A percentile compares a stretch with the other conserved stretches of the same genome.
These are phyloP conservation scores for Puntigrus tetrazona DNA, from an alignment of 2,113 vertebrate species.

Conservation along the genomic window DNA sequence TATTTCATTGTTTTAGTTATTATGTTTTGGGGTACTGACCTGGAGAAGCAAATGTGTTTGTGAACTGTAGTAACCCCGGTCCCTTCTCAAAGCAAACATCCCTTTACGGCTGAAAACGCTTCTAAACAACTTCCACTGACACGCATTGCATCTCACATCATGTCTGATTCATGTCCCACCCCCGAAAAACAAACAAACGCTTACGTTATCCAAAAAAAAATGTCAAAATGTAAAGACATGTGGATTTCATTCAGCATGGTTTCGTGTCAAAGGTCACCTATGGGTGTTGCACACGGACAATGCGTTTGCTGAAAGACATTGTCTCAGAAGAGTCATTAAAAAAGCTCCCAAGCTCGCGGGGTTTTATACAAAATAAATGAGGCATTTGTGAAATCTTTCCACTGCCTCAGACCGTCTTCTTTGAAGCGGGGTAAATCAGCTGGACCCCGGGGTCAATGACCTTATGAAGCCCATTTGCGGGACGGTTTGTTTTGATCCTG, in stretches of 20 bases:
- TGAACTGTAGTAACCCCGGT: slow-evolving; percentile 47
- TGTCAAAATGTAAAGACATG: not conserved
- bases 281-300: not conserved
- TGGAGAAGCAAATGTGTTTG: slow-evolving; percentile 41
- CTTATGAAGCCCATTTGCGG: slow-evolving; percentile 19
- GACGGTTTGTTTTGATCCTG: slow-evolving; percentile 45
- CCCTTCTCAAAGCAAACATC: slow-evolving; percentile 45
- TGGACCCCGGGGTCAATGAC: slow-evolving; percentile 28
- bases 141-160: not conserved
- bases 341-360: not conserved
- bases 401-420: slow-evolving; percentile 18
- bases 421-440: not conserved
- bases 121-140: slow-evolving; percentile 8
- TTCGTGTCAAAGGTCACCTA: slow-evolving; percentile 23
- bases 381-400: slow-evolving; percentile 30
- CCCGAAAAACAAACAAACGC: no score
- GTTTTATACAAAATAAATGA: not conserved
- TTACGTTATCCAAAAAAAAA: no score
- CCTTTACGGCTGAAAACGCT: not conserved
- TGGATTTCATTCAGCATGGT: not conserved
- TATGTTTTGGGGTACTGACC: slow-evolving; percentile 50
- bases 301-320: not conserved
- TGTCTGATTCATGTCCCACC: no score
- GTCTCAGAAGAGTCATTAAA: slow-evolving; percentile 14
- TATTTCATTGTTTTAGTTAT: not conserved